Percentiles rank a stretch among this genome's conserved stretches.
Evolutionary conservation across 1,140 invertebrate genomes (phyloP).

Genomic region (Saccostrea cuccullata): DNA sequence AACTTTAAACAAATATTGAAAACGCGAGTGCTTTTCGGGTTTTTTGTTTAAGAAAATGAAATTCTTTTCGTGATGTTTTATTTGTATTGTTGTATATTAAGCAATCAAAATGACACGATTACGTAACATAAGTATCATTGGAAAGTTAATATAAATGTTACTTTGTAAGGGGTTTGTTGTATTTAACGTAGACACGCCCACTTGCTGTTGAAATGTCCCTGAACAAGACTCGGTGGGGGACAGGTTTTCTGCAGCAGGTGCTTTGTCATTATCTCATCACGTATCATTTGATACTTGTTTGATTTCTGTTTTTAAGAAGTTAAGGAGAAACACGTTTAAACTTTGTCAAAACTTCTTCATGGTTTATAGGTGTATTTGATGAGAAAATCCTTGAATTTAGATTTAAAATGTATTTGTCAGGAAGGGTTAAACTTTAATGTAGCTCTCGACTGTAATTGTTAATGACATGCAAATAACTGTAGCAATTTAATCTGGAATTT

Average conservation of each 20-base stretch:
- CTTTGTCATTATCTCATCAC: slow-evolving; percentile 20
- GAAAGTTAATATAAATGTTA: slow-evolving; percentile 15
- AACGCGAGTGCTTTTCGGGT: not conserved
- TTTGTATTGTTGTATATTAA: not conserved
- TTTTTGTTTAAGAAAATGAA: not conserved
- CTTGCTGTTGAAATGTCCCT: not conserved
- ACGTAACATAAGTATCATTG: not conserved
- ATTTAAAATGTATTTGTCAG: slow-evolving; percentile 16
- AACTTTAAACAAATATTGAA: not conserved
- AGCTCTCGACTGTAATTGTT: not conserved
- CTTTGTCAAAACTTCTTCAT: not conserved
- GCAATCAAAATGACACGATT: slow-evolving; percentile 6
- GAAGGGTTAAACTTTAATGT: slow-evolving; percentile 2
- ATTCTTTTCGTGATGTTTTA: not conserved
- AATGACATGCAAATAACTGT: slow-evolving; percentile 28
- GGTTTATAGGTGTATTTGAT: slow-evolving; percentile 16
- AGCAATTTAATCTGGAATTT: not conserved
- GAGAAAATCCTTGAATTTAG: slow-evolving; percentile 18
- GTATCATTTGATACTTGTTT: slow-evolving; percentile 29
- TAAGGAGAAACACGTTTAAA: slow-evolving; percentile 14
- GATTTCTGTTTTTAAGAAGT: not conserved
- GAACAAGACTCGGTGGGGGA: not conserved
- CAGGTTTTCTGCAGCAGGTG: not conserved
- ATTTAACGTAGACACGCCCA: not conserved
- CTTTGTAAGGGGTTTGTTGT: slow-evolving; percentile 4